These are phyloP conservation scores for Electrona antarctica DNA, from an alignment of 2,113 vertebrate genomes.

Conservation along the genomic window DNA sequence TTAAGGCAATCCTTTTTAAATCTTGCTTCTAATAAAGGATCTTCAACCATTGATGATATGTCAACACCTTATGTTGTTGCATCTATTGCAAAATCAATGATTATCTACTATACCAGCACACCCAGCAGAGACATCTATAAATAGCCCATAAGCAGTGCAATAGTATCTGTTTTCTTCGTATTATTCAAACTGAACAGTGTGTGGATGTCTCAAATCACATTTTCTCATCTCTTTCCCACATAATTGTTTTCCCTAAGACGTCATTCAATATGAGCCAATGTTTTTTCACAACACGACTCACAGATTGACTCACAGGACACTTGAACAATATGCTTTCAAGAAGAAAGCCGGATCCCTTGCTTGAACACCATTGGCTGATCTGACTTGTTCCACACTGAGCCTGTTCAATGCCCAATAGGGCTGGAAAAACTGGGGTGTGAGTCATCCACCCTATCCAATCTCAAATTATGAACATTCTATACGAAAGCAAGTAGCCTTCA, in stretches of 20 bases:
- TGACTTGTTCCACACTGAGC: not conserved
- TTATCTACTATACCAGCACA: not conserved
- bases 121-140: not conserved
- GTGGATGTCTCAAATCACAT: conserved; percentile 14
- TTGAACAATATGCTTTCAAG: conserved; percentile 49
- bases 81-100: too few species aligned
- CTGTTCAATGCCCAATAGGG: not conserved
- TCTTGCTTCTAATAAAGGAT: too few species aligned
- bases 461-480: conserved; percentile 2
- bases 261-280: conserved; percentile 51
- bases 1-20: not conserved
- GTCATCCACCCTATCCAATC: conserved; percentile 5
- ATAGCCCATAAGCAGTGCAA: conserved; percentile 1
- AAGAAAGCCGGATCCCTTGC: conserved; percentile 32
- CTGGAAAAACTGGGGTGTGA: not conserved
- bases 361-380: conserved; percentile 21
- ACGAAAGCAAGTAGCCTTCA: conserved; percentile 5
- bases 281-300: conserved; percentile 44
- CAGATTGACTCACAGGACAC: conserved; percentile 48
- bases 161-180: conserved; percentile 11
- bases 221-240: conserved; percentile 32
- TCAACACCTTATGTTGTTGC: too few species aligned
- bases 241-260: conserved; percentile 39
- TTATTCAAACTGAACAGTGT: conserved; percentile 5
- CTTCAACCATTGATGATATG: too few species aligned